Conservation (phyloP, 1,140 invertebrate species). For the Berghia stephanieae region DNA sequence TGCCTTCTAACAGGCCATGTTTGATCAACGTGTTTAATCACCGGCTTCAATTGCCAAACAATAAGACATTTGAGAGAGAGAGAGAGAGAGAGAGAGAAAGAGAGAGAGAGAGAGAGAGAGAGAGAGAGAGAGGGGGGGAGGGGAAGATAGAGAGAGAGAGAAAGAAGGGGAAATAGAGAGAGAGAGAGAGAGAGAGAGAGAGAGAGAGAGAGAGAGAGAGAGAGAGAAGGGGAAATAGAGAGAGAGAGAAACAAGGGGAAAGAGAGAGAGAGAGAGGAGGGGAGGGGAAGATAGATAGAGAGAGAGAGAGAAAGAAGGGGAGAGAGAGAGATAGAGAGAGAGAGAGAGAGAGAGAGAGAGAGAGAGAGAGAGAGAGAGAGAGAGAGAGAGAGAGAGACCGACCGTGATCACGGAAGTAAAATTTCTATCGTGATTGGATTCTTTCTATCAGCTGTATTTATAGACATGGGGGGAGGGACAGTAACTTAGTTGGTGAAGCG, state of each 20-base stretch:
- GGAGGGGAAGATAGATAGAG: constrained; percentile 12
- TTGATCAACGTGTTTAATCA: no score
- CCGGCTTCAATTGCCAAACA: no score
- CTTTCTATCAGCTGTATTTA: no score
- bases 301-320: no score
- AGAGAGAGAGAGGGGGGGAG: not conserved
- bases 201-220: not conserved
- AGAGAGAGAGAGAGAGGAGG: not conserved
- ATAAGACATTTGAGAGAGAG: no score
- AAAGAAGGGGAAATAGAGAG: not conserved
- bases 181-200: not conserved
- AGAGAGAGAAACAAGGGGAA: not conserved
- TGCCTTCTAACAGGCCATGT: no score
- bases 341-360: not conserved
- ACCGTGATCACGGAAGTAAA: not conserved
- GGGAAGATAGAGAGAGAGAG: not conserved
- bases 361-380: not conserved
- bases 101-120: not conserved
- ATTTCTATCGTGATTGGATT: no score
- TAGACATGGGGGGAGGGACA: not conserved
- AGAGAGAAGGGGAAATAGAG: no score
- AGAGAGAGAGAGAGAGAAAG: not conserved
- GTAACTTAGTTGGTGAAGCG: not conserved
- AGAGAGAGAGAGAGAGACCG: not conserved
- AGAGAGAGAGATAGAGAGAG: no score